Conservation (phyloP, 2,797 vertebrate genomes). For the Poeciliopsis infans region DNA sequence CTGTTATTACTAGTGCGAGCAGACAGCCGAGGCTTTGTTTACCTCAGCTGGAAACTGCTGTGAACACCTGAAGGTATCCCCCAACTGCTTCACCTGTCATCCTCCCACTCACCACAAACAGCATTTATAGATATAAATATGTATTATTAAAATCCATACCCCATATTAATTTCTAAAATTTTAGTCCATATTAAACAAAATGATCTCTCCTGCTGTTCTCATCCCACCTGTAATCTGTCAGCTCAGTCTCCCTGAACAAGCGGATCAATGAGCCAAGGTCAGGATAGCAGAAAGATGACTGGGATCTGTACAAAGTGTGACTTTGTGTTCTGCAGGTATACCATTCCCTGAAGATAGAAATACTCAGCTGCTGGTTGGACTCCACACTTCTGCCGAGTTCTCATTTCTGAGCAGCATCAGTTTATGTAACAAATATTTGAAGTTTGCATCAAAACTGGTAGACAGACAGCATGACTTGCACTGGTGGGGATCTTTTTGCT, state of each 20-base stretch:
- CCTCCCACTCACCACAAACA: not conserved
- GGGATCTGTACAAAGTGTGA: conserved; percentile 51
- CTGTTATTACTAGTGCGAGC: conserved; percentile 6
- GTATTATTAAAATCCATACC: not conserved
- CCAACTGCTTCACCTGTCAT: conserved; percentile 16
- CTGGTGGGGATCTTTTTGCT: not conserved
- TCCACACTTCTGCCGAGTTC: not conserved
- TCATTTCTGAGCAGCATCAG: not conserved
- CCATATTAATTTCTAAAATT: not conserved
- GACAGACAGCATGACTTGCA: not conserved
- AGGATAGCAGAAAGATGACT: conserved; percentile 41
- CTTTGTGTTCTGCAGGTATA: conserved; percentile 57
- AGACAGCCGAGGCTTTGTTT: conserved; percentile 9
- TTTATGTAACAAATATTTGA: conserved; percentile 1
- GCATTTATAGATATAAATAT: not conserved
- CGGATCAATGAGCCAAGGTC: conserved; percentile 74
- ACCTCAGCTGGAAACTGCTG: not conserved
- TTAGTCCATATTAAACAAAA: not conserved
- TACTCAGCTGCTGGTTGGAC: conserved; percentile 25
- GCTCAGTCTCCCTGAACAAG: conserved; percentile 56
- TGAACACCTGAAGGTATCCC: conserved; percentile 27
- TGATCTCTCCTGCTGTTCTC: not conserved
- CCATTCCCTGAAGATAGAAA: conserved; percentile 44
- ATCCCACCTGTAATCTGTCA: conserved; percentile 22
- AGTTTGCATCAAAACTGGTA: conserved; percentile 3